Conservation (phyloP, 2,888 invertebrate species). For the Sericinus montela region DNA sequence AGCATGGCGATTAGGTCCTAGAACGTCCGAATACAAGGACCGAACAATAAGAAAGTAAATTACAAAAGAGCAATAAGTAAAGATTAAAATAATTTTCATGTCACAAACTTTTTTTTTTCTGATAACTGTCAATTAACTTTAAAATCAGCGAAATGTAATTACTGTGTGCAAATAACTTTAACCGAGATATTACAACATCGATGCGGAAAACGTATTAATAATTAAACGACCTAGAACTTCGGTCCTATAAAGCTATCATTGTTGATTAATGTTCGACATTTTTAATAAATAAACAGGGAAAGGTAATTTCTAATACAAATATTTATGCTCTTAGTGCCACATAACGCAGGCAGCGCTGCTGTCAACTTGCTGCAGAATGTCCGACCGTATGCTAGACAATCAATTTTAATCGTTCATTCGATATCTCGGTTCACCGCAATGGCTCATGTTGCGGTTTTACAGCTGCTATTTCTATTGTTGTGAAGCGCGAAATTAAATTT, state of each 20-base stretch:
- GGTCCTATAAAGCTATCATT: slow-evolving; percentile 8
- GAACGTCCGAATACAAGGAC: too few species aligned
- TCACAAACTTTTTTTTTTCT: too few species aligned
- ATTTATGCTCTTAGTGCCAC: slow-evolving; percentile 9
- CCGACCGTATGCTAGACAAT: slow-evolving; percentile 12
- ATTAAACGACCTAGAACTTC: not conserved
- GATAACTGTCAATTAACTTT: too few species aligned
- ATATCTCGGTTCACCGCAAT: slow-evolving; percentile 14
- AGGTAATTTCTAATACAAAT: slow-evolving; percentile 20
- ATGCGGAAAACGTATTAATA: not conserved
- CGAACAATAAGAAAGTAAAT: too few species aligned
- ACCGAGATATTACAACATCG: slow-evolving; percentile 5
- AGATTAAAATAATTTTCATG: too few species aligned
- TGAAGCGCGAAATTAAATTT: slow-evolving; percentile 18
- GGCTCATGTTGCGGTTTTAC: slow-evolving; percentile 8
- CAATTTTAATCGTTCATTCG: slow-evolving; percentile 19
- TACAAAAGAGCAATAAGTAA: too few species aligned
- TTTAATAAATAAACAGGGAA: slow-evolving; percentile 18
- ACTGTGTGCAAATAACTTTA: not conserved
- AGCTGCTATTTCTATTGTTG: slow-evolving; percentile 1
- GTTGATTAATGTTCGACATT: slow-evolving; percentile 15
- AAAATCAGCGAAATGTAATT: not conserved
- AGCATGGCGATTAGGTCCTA: too few species aligned
- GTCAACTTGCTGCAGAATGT: slow-evolving; percentile 13
- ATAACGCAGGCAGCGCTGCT: not conserved